Base-by-base conservation (phyloP, 1,140 invertebrate genomes). In the Lamellibrachia luymesi region DNA sequence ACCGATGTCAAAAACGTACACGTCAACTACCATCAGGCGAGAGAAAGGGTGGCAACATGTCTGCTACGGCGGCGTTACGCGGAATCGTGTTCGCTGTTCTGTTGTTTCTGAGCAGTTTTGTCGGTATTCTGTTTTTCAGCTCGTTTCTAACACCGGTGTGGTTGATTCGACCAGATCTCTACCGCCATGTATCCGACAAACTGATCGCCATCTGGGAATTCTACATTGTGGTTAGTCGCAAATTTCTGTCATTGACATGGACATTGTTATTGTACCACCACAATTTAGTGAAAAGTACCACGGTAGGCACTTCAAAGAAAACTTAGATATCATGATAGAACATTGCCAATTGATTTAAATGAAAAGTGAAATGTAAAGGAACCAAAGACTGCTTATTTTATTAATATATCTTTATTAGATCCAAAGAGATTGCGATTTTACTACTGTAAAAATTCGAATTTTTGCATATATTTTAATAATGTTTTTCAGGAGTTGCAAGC, bases 21-120 rank as follows among this genome's bases (percentile, higher is more conserved):
- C 64, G 64, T 10, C 64, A 17, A 2, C 64, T 80, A 80, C 64
- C 13, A 22, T 22, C 64, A 17, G 64, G 13, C 2, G 64, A 8
- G 64, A 80, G 64, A 80, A 80, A 6, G 13, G 7, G 64, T 10
- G 64, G 64, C 64, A 80, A 80, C 64, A 80, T 80, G 64, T 80
- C 64, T 10, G 17, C 64, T 4, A 80, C 8, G 13, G 13, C 64
- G 64, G 25, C 64, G 7, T 8, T 80, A 22, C 64, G 51, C 7
- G 91, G 91, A 17, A n/a, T 91, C 49, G 49, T 91, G n/a, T 91
- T 91, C 51, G 91, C 8, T 13, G 51, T n/a, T 10, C 91, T 50
- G 22, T 51, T 91, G 49, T 91, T 91, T 91, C 13, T 91, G 13
- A 91, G 13, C n/a, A 91, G 91, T 91, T 91, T 91, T 91, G 49